Base-by-base conservation (phyloP, 2,797 vertebrate species). In the Crocidura indochinensis region DNA sequence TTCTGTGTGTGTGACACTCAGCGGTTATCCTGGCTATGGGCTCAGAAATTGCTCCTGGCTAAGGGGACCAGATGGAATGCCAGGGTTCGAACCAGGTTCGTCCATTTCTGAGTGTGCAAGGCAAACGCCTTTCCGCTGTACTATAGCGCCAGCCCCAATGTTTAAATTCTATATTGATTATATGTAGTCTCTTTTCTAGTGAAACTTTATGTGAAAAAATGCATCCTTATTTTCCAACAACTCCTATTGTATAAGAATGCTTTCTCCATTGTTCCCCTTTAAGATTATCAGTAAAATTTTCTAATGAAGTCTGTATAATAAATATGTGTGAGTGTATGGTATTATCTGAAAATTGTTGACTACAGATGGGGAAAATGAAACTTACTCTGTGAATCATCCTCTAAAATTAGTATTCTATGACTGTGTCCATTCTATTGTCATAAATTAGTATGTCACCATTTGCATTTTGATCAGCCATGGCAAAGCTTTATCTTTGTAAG, bases 401-500 rank as follows among this genome's bases (percentile, higher is more conserved):
- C 84, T 92, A 27, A 85, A 90, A 88, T 81, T 20, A 31, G 80
- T 82, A 49, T 29, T 73, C n/a, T 84, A 69, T 89, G 78, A 62
- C 27, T 29, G 29, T 82, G 49, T 85, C 10, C 38, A 73, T 92
- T 76, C 64, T 2, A 14, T 44, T 11, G 17, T 76, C 24, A 64
- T 56, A 76, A 75, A 85, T 76, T 87, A 53, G 24, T 27, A 49
- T 47, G 17, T 85, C 74, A 53, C 22, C 90, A 73, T 77, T 0
- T 92, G 31, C 27, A 79, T 90, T 94, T 95, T 94, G 64, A 87
- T 79, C 44, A 84, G 53, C 38, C 17, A 65, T 84, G 20, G 38
- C 83, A 15, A 90, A 20, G 14, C 49, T 83, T 94, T 91, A 93
- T 89, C 94, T 94, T 88, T 83, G 29, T 75, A 77, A 82, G 20